Evolutionary conservation across 2,888 invertebrate species (phyloP).

Genomic region (Heteromyza rotundicornis): DNA sequence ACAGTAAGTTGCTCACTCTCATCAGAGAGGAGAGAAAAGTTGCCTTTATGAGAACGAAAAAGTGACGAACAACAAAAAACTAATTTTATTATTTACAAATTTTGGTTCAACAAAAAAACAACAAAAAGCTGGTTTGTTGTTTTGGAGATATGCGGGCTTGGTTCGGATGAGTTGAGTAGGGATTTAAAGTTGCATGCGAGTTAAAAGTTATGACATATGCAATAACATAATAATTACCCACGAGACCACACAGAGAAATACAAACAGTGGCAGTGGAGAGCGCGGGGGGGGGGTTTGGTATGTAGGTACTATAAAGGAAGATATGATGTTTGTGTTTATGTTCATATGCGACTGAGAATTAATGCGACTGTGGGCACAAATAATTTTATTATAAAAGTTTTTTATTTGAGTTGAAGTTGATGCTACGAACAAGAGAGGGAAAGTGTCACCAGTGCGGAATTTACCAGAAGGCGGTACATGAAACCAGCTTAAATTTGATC

Average conservation of each 20-base stretch:
- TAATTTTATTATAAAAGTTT: constrained; percentile 9
- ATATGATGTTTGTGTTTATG: too few species aligned
- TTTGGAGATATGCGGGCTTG: background rate
- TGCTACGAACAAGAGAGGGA: too few species aligned
- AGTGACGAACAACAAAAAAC: background rate
- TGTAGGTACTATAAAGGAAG: too few species aligned
- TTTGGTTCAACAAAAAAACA: background rate
- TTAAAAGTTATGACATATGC: constrained; percentile 8
- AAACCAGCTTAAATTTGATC: too few species aligned
- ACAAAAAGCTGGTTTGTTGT: background rate
- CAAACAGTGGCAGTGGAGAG: too few species aligned
- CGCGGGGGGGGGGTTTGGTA: too few species aligned
- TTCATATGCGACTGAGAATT: background rate
- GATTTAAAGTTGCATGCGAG: background rate
- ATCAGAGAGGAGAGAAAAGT: too few species aligned
- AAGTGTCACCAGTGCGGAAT: too few species aligned
- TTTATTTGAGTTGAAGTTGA: constrained; percentile 9
- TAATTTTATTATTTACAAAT: constrained; percentile 4
- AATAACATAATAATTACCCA: constrained; percentile 7
- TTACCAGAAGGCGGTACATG: too few species aligned
- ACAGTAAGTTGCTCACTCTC: too few species aligned
- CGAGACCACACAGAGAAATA: too few species aligned
- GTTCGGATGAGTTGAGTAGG: background rate
- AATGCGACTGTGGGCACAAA: background rate
- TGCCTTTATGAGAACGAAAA: too few species aligned